phyloP scores from a whole-genome alignment of 64 coral and sea anemone species.

The Montipora sp. region DNA sequence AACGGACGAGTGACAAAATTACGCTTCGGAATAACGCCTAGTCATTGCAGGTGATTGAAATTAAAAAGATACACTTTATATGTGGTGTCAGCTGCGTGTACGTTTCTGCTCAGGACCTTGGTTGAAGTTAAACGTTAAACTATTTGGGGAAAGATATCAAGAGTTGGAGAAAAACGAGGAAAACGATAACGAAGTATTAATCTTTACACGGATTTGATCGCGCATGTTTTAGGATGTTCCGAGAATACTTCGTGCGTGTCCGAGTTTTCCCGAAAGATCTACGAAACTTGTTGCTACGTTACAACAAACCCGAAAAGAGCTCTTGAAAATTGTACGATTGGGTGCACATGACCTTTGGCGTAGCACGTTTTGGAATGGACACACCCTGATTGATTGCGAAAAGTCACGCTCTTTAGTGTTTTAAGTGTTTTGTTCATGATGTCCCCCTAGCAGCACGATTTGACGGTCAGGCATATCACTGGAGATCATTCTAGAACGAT shows the following conservation, averaged over 20 bases:
- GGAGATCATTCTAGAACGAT: not conserved
- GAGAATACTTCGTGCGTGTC: not conserved
- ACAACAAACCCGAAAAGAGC: not conserved
- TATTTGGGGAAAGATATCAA: no score
- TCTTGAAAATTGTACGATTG: not conserved
- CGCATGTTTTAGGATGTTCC: not conserved
- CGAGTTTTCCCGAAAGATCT: constrained; percentile 6
- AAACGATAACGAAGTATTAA: not conserved
- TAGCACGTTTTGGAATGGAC: not conserved
- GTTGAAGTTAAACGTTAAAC: no score
- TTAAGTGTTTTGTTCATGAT: not conserved
- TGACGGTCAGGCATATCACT: not conserved
- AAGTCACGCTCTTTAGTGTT: constrained; percentile 14
- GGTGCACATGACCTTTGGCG: constrained; percentile 8
- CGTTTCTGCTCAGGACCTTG: no score
- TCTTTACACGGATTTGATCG: not conserved
- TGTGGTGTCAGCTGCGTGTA: no score
- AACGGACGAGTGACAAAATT: no score
- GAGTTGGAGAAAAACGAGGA: not conserved
- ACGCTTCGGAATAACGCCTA: no score
- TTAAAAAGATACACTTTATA: no score
- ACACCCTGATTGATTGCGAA: constrained; percentile 3
- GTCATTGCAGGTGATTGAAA: no score
- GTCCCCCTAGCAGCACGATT: not conserved
- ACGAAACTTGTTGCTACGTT: not conserved